Evolutionary conservation across 2,888 invertebrate genomes (phyloP), one percentile per base, ranked within the genome.

Genomic region (Cheilosia pagana): DNA sequence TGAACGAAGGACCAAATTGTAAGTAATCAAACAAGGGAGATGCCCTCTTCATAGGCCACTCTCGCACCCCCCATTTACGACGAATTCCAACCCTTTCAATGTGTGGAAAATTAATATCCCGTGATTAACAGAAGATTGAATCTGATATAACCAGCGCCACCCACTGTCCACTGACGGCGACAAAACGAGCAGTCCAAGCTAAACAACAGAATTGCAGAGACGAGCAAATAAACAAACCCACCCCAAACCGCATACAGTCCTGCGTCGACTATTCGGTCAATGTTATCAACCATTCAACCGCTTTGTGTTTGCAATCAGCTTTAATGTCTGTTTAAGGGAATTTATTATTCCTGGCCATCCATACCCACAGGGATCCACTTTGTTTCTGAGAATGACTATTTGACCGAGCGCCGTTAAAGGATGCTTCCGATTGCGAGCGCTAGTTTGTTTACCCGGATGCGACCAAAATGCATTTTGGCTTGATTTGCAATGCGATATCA

Each of bases 61-160:
- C 39, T 28, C 6, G 14, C 45, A 48, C 62, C 45, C 59, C 67
- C 57, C 16, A 60, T 53, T 53, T 14, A 41, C 43, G 48, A 43
- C 39, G 21, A 31, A 41, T 60, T 45, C 53, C 81, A 87, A 87
- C 86, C 87, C 87, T 83, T 87, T 74, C 65, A 87, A 82, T 55
- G 87, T 87, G 87, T 88, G 88, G 88, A 90, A 90, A 91, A 91
- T 91, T 90, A 90, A 91, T 91, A 91, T 89, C 88, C 86, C 88
- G 89, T 90, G 90, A 91, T 90, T 91, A 91, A 90, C 89, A 88
- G 88, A 87, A 89, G 88, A 89, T 90, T 90, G 88, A 88, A 88
- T 87, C 86, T 89, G 90, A 90, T 90, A 90, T 89, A 88, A 88
- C 71, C 86, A 74, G n/a, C n/a, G n/a, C 87, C 67, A 67, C 67